Evolutionary conservation across 2,888 invertebrate species (phyloP), one percentile per base, ranked within the genome.

Genomic region (Resseliella maxima): DNA sequence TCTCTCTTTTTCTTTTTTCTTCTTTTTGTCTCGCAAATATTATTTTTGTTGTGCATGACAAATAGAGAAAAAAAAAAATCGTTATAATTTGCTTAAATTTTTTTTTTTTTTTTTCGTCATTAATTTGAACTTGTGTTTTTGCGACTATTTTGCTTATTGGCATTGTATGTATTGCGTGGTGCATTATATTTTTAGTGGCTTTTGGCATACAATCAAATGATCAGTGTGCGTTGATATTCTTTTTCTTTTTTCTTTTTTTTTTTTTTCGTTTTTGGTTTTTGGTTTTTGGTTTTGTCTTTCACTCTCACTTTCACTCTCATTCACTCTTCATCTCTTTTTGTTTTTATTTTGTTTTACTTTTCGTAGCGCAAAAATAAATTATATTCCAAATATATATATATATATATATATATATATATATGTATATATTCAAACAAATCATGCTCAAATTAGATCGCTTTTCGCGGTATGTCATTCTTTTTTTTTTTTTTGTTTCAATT

Each of bases 121-220:
- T 27, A n/a, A 59, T 59, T 59, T 24, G 24, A 24, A 59, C 5
- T 45, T 59, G 5, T 27, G 59, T 8, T n/a, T 59, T 59, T 24
- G 24, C 24, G 27, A 59, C 15, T 15, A 50, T 50, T 59, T 59
- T 59, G 27, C 24, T 24, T 24, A 18, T 24, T 59, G 59, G 27
- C 59, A 59, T 24, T 59, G 59, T 15, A 18, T 59, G 59, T 59
- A 24, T 24, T 59, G 59, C 59, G 59, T 27, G 59, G 27, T 59
- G 59, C 59, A 59, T 59, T 59, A 59, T 59, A 59, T 59, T 59
- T 59, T 59, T 59, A 59, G 12, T 24, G 27, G 41, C 41, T 41
- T 59, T 59, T 59, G 59, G 59, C 27, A 59, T 59, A n/a, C 59
- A 59, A 59, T 59, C 59, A 27, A 59, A 50, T 18, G 46, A 50